Percentiles rank a stretch among this genome's conserved stretches.
Evolutionary conservation across 2,888 invertebrate species (phyloP).

Genomic region (Nomada hirtipes): DNA sequence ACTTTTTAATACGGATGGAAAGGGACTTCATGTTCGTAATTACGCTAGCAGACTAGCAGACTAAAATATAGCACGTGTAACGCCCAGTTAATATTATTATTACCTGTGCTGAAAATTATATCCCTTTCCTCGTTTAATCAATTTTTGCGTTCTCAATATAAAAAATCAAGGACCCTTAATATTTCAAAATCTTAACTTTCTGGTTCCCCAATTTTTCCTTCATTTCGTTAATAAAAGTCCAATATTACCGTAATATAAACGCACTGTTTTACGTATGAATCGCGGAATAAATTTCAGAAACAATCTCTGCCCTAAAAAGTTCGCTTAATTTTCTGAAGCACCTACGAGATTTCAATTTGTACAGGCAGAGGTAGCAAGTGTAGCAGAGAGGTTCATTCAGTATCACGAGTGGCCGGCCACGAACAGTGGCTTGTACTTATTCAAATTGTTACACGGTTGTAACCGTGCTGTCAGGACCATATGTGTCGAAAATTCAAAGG

Average conservation of each 20-base stretch:
- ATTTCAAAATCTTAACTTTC: too few species aligned
- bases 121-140: too few species aligned
- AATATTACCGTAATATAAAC: too few species aligned
- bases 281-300: not conserved
- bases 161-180: too few species aligned
- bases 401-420: not conserved
- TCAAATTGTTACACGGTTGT: conserved; percentile 26
- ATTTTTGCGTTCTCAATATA: too few species aligned
- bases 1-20: conserved; percentile 37
- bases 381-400: conserved; percentile 12
- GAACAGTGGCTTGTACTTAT: conserved; percentile 15
- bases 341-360: conserved; percentile 10
- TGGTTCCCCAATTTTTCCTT: too few species aligned
- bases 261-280: not conserved
- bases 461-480: conserved; percentile 54
- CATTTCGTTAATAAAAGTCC: too few species aligned
- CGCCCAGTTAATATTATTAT: conserved; percentile 31
- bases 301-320: not conserved
- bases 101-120: too few species aligned
- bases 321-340: not conserved
- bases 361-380: not conserved
- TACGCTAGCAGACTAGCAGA: conserved; percentile 16
- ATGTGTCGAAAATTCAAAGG: conserved; percentile 38
- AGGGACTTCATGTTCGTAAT: conserved; percentile 29
- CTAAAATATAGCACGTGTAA: conserved; percentile 39